Evolutionary conservation across 1,140 invertebrate genomes (phyloP).

Genomic region (Tetranychus cinnabarinus): DNA sequence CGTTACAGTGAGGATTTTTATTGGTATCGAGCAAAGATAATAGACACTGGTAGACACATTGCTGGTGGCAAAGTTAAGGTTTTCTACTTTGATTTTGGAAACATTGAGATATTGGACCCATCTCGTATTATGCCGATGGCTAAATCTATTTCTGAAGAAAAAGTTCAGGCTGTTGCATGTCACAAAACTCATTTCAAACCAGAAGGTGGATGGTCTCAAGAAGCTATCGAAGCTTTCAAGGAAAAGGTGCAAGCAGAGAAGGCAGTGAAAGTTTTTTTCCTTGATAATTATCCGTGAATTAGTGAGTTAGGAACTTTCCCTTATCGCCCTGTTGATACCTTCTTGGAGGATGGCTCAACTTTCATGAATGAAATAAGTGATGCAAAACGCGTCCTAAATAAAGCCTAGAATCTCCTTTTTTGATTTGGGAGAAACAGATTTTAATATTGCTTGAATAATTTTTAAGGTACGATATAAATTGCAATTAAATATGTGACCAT

Average conservation of each 20-base stretch:
- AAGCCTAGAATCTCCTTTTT: no score
- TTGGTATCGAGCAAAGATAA: not conserved
- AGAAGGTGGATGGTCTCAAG: not conserved
- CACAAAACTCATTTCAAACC: not conserved
- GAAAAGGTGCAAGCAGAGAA: not conserved
- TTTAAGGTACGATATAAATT: no score
- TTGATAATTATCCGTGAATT: no score
- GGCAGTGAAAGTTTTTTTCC: no score
- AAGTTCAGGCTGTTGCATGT: not conserved
- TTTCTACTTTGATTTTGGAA: not conserved
- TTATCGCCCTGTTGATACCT: no score
- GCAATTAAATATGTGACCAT: no score
- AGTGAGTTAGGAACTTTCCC: no score
- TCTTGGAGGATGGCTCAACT: no score
- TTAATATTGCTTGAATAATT: no score
- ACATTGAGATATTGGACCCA: not conserved
- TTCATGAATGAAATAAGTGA: no score
- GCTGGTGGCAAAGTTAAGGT: not conserved
- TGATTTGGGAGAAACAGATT: no score
- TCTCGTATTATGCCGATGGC: not conserved
- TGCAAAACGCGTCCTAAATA: no score
- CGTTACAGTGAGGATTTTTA: not conserved
- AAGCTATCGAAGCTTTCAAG: not conserved
- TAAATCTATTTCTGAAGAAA: not conserved
- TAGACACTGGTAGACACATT: not conserved